Conservation (phyloP, 2,888 invertebrate species). For the Clivina fossor region DNA sequence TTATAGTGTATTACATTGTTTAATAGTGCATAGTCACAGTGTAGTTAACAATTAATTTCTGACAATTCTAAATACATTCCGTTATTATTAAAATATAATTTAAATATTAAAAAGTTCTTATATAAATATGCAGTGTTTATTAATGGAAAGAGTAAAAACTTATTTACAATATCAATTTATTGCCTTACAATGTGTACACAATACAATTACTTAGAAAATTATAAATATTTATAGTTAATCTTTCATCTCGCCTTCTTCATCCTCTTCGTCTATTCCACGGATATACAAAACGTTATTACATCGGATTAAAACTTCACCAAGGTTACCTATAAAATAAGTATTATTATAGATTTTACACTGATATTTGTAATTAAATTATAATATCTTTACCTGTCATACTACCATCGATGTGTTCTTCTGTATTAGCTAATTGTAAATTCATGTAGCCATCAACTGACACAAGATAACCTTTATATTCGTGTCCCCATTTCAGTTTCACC, state of each 20-base stretch:
- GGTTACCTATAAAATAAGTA: constrained; percentile 61
- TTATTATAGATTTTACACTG: too few relatives aligned
- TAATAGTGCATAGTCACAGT: too few relatives aligned
- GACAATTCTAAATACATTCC: too few relatives aligned
- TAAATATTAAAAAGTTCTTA: too few relatives aligned
- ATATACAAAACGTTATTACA: constrained; percentile 98
- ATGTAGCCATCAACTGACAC: constrained; percentile 99
- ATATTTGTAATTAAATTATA: too few relatives aligned
- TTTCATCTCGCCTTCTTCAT: constrained; percentile 95
- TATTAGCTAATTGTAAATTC: constrained; percentile 97
- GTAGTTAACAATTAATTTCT: too few relatives aligned
- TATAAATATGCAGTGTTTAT: too few relatives aligned
- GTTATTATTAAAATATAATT: too few relatives aligned
- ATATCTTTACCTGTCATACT: constrained; percentile 82
- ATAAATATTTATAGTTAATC: constrained; percentile 59
- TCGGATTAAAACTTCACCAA: constrained; percentile 95
- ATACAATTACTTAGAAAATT: background rate
- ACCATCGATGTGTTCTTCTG: constrained; percentile 96
- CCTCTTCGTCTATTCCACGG: constrained; percentile 92
- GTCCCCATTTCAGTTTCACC: constrained; percentile 99
- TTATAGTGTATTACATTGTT: too few relatives aligned
- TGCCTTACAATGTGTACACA: too few relatives aligned
- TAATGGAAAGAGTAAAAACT: too few relatives aligned
- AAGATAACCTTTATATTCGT: constrained; percentile 97
- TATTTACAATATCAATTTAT: too few relatives aligned